Conservation (phyloP, 2,113 vertebrate genomes). For the Pyrgilauda ruficollis region DNA sequence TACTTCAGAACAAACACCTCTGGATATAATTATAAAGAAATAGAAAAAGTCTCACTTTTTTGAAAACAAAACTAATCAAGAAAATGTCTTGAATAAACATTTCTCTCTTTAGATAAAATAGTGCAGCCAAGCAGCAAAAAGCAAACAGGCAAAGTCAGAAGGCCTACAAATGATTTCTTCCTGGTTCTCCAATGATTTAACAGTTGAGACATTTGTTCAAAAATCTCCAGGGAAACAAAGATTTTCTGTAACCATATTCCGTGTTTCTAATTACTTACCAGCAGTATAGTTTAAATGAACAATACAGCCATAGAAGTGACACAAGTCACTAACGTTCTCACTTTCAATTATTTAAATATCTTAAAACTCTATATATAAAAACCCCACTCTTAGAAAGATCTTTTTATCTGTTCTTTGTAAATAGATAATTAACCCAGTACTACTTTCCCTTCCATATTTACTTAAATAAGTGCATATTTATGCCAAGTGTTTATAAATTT, state of each 20-base stretch:
- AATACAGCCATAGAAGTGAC: not conserved
- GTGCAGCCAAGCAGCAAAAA: not conserved
- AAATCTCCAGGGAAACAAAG: not conserved
- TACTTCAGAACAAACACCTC: not conserved
- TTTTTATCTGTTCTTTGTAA: not conserved
- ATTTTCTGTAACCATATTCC: not conserved
- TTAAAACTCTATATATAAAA: not conserved
- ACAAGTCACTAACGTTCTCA: not conserved
- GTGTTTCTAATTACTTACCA: not conserved
- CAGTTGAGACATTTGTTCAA: not conserved
- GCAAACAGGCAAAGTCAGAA: not conserved
- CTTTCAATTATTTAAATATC: not conserved
- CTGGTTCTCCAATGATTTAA: not conserved
- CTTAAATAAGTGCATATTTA: not conserved
- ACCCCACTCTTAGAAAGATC: not conserved
- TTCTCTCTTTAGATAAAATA: not conserved
- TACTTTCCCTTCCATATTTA: not conserved
- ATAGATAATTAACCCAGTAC: not conserved
- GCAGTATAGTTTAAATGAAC: not conserved
- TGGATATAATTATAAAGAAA: not conserved
- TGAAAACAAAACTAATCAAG: not conserved
- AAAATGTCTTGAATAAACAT: not conserved
- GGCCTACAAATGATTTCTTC: not conserved
- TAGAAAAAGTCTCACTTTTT: not conserved
- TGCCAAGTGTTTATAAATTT: not conserved